Percentiles rank a stretch among this genome's conserved stretches.
Conservation (phyloP, 1,140 invertebrate species). For the Euglossa dilemma region DNA sequence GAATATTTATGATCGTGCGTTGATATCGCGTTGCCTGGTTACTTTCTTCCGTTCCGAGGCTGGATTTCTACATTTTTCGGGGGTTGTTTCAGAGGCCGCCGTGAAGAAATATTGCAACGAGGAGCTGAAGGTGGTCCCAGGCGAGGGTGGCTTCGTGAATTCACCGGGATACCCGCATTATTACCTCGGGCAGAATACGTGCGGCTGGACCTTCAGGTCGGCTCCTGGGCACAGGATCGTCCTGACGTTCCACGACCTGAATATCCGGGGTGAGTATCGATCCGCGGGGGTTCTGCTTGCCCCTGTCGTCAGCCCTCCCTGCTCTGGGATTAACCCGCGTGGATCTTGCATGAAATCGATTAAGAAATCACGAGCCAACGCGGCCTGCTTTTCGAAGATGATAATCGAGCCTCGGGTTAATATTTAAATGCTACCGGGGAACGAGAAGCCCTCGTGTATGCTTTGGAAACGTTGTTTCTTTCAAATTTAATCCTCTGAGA, state of each 20-base stretch:
- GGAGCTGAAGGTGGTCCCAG: constrained; percentile 70
- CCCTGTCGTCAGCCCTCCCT: neutral
- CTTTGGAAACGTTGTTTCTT: neutral
- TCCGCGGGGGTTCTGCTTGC: neutral
- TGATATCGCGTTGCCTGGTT: neutral
- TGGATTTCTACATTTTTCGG: neutral
- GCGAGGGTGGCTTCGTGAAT: constrained; percentile 76
- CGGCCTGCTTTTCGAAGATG: neutral
- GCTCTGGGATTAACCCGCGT: neutral
- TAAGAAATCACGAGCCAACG: constrained; percentile 10
- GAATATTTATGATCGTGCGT: neutral
- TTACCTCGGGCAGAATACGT: constrained; percentile 75
- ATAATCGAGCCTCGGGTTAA: neutral
- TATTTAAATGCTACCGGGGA: neutral
- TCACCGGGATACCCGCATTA: constrained; percentile 80
- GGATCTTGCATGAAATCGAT: constrained; percentile 9
- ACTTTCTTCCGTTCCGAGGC: neutral
- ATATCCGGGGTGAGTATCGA: constrained; percentile 77
- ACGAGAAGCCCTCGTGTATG: neutral
- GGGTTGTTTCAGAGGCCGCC: constrained; percentile 70
- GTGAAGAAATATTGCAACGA: constrained; percentile 79
- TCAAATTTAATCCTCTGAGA: neutral
- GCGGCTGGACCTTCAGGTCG: constrained; percentile 79
- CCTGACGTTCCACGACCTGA: constrained; percentile 78
- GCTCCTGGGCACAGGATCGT: constrained; percentile 77